A percentile compares a stretch with the other conserved stretches of the same genome.
Conservation (phyloP, 2,113 vertebrate species). For the Hydropotes inermis region DNA sequence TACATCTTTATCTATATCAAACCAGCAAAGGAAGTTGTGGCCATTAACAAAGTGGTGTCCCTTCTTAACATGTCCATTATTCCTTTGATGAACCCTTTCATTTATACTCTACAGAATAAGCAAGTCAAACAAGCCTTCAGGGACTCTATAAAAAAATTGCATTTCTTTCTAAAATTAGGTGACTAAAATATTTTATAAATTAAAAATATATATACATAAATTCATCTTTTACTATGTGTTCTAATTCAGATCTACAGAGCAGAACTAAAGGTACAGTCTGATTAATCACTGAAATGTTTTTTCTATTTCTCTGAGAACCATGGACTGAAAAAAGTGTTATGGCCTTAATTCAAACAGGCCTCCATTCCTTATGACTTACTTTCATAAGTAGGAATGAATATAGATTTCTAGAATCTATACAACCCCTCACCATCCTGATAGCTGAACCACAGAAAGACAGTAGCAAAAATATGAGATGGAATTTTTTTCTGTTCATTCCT, state of each 20-base stretch:
- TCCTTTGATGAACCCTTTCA: slow-evolving; percentile 35
- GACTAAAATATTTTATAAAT: not conserved
- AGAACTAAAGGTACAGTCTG: not conserved
- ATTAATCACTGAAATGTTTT: not conserved
- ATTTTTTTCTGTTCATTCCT: not conserved
- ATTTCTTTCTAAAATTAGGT: slow-evolving; percentile 17
- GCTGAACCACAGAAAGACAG: not conserved
- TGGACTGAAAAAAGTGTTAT: not conserved
- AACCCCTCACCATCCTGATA: not conserved
- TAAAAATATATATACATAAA: not conserved
- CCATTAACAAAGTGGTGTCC: not conserved
- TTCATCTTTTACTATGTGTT: not conserved
- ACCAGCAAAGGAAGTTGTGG: slow-evolving; percentile 15
- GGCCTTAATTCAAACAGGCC: not conserved
- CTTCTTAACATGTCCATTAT: slow-evolving; percentile 33
- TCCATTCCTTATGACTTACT: not conserved
- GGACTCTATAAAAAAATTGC: not conserved
- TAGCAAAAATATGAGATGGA: not conserved
- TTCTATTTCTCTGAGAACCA: not conserved
- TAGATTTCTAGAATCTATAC: not conserved
- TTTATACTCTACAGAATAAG: slow-evolving; percentile 31
- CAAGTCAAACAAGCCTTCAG: slow-evolving; percentile 22
- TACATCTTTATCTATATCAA: slow-evolving; percentile 49
- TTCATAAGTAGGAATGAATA: not conserved
- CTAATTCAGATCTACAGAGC: not conserved